Conservation (phyloP, 2,888 invertebrate species). For the Erebia palarica region DNA sequence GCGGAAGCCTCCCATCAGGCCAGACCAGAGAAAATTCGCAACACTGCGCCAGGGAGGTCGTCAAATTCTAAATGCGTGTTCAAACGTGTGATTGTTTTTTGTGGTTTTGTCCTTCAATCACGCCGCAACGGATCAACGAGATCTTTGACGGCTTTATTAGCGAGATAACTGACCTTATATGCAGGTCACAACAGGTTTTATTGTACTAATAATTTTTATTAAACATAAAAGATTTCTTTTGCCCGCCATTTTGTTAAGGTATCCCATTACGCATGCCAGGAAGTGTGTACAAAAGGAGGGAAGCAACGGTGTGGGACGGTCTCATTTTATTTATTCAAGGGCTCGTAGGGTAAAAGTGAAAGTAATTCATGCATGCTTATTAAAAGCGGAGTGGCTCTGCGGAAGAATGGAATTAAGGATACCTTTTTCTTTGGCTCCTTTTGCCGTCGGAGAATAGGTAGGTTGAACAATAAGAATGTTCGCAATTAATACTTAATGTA, state of each 20-base stretch:
- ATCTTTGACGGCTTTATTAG: slow-evolving; percentile 18
- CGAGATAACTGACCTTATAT: slow-evolving; percentile 40
- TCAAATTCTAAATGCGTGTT: too few relatives aligned
- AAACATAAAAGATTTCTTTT: slow-evolving; percentile 64
- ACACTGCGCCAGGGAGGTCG: too few relatives aligned
- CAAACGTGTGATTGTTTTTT: too few relatives aligned
- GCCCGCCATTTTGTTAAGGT: slow-evolving; percentile 65
- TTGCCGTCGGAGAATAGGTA: slow-evolving; percentile 8
- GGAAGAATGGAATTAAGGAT: slow-evolving; percentile 57
- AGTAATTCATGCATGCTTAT: slow-evolving; percentile 77
- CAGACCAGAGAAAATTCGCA: too few relatives aligned
- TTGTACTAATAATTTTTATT: slow-evolving; percentile 66
- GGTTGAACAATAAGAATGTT: neutral
- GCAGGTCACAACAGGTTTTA: slow-evolving; percentile 43
- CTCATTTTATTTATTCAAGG: slow-evolving; percentile 77
- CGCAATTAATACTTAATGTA: neutral
- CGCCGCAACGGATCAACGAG: too few relatives aligned
- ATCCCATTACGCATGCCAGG: slow-evolving; percentile 75
- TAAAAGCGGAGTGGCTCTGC: slow-evolving; percentile 67
- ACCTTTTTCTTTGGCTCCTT: slow-evolving; percentile 29
- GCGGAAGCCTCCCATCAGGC: too few relatives aligned
- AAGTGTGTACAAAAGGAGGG: slow-evolving; percentile 70
- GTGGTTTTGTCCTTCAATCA: too few relatives aligned
- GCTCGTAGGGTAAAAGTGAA: slow-evolving; percentile 58
- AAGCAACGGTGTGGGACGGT: slow-evolving; percentile 66